phyloP scores from a whole-genome alignment of 2,113 vertebrate species.

The Chionis minor region DNA sequence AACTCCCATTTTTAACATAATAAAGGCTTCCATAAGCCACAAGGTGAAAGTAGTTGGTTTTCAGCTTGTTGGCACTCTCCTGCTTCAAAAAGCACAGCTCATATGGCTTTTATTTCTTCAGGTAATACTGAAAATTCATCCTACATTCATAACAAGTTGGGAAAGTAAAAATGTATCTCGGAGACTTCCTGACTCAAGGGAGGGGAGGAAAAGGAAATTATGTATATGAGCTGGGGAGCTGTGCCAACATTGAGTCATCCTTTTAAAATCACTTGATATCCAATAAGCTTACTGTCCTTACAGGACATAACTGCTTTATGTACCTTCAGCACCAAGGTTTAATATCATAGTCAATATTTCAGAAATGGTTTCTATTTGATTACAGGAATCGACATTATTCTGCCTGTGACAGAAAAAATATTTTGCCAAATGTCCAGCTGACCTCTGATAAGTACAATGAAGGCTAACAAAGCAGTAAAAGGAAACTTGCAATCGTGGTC shows the following conservation, averaged over 20 bases:
- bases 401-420: background rate
- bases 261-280: conserved; percentile 71
- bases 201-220: conserved; percentile 79
- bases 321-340: conserved; percentile 21
- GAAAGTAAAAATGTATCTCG: conserved; percentile 68
- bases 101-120: background rate
- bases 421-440: background rate
- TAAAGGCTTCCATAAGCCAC: background rate
- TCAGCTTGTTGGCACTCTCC: background rate
- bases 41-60: background rate
- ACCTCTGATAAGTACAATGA: background rate
- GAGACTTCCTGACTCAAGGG: conserved; percentile 75
- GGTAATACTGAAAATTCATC: conserved; percentile 31
- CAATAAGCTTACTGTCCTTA: conserved; percentile 44
- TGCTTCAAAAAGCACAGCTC: background rate
- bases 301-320: conserved; percentile 23
- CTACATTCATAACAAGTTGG: conserved; percentile 49
- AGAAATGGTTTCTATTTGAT: background rate
- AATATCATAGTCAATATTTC: conserved; percentile 5
- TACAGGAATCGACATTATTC: background rate
- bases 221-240: conserved; percentile 67
- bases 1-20: background rate
- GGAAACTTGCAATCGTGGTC: background rate
- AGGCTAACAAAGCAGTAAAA: background rate
- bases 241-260: conserved; percentile 76